Evolutionary conservation across 2,797 vertebrate genomes (phyloP).

Genomic region (Periophthalmus magnuspinnatus): DNA sequence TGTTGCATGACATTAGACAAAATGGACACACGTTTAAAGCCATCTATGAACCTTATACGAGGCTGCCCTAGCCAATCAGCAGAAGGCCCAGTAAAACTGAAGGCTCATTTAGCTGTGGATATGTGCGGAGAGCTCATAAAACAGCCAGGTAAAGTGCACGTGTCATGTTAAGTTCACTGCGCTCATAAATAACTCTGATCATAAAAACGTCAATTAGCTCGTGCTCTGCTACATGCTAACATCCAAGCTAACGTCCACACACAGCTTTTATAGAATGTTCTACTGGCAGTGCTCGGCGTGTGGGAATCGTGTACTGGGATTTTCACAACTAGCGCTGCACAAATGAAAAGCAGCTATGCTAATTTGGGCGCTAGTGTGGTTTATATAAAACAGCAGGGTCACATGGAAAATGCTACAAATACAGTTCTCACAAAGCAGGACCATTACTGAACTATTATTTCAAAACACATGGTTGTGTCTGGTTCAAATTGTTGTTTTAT

Average conservation of each 20-base stretch:
- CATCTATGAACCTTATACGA: slow-evolving; percentile 24
- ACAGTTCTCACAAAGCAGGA: too few species aligned
- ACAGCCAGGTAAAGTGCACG: slow-evolving; percentile 60
- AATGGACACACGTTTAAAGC: slow-evolving; percentile 54
- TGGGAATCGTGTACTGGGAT: slow-evolving; percentile 4
- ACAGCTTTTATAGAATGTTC: slow-evolving; percentile 22
- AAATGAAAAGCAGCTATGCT: background rate
- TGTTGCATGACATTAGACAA: slow-evolving; percentile 61
- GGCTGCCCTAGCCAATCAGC: slow-evolving; percentile 50
- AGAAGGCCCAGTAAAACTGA: slow-evolving; percentile 37
- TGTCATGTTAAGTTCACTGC: slow-evolving; percentile 71
- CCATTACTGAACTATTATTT: too few species aligned
- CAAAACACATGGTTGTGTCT: background rate
- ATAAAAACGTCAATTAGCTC: slow-evolving; percentile 54
- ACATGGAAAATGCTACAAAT: slow-evolving; percentile 27
- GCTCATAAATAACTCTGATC: slow-evolving; percentile 61
- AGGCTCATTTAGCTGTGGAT: slow-evolving; percentile 53
- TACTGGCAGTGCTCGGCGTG: slow-evolving; percentile 12
- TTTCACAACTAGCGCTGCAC: background rate
- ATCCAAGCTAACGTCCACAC: slow-evolving; percentile 22
- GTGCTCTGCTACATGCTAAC: slow-evolving; percentile 32
- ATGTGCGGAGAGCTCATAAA: slow-evolving; percentile 57
- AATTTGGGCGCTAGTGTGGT: background rate
- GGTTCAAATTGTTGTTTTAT: background rate
- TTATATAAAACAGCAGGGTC: background rate